phyloP scores from a whole-genome alignment of 2,113 vertebrate species.

The Pao palembangensis region DNA sequence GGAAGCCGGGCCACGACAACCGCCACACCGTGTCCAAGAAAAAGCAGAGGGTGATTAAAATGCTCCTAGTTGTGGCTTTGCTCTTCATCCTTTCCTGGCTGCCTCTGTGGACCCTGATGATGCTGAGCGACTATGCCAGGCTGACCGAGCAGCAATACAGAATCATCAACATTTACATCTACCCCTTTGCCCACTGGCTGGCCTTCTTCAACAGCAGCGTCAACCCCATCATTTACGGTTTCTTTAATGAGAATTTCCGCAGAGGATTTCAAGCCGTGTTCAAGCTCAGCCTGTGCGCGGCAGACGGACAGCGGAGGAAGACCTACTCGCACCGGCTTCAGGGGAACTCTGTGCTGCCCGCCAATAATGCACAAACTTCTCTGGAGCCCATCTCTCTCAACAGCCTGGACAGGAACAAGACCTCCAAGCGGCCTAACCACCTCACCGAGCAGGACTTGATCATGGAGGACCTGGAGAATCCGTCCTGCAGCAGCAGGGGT shows the following conservation, averaged over 20 bases:
- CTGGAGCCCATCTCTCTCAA: conserved; percentile 74
- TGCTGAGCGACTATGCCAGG: conserved; percentile 86
- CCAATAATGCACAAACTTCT: conserved; percentile 53
- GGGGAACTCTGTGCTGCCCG: conserved; percentile 73
- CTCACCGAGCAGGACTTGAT: conserved; percentile 74
- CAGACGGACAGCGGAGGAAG: conserved; percentile 57
- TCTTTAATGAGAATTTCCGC: conserved; percentile 89
- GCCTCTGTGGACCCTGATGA: conserved; percentile 90
- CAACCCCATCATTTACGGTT: conserved; percentile 91
- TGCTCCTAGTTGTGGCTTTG: conserved; percentile 84
- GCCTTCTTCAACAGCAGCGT: conserved; percentile 93
- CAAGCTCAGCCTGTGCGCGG: conserved; percentile 76
- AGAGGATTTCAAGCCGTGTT: conserved; percentile 83
- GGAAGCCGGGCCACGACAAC: conserved; percentile 71
- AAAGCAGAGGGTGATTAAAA: conserved; percentile 86
- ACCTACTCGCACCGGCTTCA: conserved; percentile 67
- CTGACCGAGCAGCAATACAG: conserved; percentile 76
- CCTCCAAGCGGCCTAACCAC: conserved; percentile 53
- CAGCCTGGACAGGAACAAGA: conserved; percentile 62
- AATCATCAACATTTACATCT: conserved; percentile 88
- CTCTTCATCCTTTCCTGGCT: conserved; percentile 92
- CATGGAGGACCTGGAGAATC: conserved; percentile 77
- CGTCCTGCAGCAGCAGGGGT: conserved; percentile 60
- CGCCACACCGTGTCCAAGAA: conserved; percentile 77
- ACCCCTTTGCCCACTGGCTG: conserved; percentile 91